phyloP scores from a whole-genome alignment of 2,113 vertebrate species.

The Oryzias melastigma region DNA sequence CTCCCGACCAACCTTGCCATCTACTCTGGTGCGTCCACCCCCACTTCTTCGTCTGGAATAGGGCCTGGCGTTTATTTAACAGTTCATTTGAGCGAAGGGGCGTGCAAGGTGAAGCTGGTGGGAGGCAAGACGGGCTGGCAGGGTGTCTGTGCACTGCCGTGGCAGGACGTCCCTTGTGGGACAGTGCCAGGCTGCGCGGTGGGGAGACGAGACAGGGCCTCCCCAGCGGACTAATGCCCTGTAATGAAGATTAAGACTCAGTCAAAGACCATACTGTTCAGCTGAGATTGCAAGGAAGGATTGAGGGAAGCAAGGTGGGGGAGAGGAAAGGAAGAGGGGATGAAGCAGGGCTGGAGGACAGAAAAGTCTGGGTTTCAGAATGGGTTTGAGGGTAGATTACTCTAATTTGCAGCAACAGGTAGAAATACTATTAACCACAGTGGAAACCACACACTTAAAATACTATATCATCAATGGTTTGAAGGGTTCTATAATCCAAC shows the following conservation, averaged over 20 bases:
- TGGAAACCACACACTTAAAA: conserved; percentile 1
- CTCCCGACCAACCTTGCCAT: conserved; percentile 60
- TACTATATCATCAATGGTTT: not conserved
- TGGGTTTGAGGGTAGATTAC: conserved; percentile 33
- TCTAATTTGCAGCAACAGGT: conserved; percentile 35
- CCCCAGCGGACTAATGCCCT: conserved; percentile 87
- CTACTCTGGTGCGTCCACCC: conserved; percentile 46
- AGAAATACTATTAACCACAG: conserved; percentile 3
- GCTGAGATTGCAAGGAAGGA: conserved; percentile 58
- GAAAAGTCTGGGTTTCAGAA: conserved; percentile 29
- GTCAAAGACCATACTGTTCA: conserved; percentile 86
- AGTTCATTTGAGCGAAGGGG: conserved; percentile 83
- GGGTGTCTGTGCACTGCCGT: conserved; percentile 65
- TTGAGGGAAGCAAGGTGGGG: conserved; percentile 48
- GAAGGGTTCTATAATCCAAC: not conserved
- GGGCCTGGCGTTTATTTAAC: conserved; percentile 84
- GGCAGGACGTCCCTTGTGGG: conserved; percentile 71
- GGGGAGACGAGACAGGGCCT: conserved; percentile 77
- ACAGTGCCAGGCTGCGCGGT: conserved; percentile 84
- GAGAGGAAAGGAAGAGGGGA: conserved; percentile 61
- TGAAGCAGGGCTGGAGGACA: conserved; percentile 41
- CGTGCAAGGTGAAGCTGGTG: conserved; percentile 73
- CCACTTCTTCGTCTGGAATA: conserved; percentile 78
- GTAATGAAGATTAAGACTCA: conserved; percentile 99
- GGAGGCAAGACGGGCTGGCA: conserved; percentile 48